phyloP scores from a whole-genome alignment of 2,888 invertebrate species.

The Lycia hirtaria region DNA sequence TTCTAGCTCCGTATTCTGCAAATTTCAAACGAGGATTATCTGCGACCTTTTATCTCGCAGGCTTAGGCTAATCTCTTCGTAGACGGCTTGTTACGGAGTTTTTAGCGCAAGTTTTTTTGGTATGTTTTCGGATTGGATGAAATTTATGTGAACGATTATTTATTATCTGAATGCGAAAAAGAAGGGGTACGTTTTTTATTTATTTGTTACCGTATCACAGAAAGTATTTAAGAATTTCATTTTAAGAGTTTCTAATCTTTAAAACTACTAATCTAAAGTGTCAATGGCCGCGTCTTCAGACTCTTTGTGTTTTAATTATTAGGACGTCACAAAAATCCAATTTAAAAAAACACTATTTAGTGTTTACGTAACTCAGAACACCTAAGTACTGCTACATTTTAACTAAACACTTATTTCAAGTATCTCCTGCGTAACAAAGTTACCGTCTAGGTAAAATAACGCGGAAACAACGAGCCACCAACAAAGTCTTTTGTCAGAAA shows the following conservation, averaged over 20 bases:
- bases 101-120: constrained; percentile 24
- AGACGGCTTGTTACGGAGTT: constrained; percentile 32
- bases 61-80: constrained; percentile 31
- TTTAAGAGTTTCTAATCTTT: too few species aligned
- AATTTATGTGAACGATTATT: constrained; percentile 1
- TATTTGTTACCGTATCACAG: too few species aligned
- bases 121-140: constrained; percentile 12
- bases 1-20: constrained; percentile 1
- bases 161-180: not conserved
- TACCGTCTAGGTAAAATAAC: constrained; percentile 6
- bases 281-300: too few species aligned
- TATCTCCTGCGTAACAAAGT: not conserved
- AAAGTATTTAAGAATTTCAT: too few species aligned
- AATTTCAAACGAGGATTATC: constrained; percentile 27
- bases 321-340: not conserved
- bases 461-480: constrained; percentile 9
- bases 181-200: too few species aligned
- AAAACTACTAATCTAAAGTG: too few species aligned
- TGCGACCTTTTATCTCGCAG: constrained; percentile 26
- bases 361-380: too few species aligned
- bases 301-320: too few species aligned
- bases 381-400: not conserved
- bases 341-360: not conserved
- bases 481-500: constrained; percentile 23
- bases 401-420: constrained; percentile 7